Evolutionary conservation across 2,113 vertebrate genomes (phyloP).

Genomic region (Pipa parva): DNA sequence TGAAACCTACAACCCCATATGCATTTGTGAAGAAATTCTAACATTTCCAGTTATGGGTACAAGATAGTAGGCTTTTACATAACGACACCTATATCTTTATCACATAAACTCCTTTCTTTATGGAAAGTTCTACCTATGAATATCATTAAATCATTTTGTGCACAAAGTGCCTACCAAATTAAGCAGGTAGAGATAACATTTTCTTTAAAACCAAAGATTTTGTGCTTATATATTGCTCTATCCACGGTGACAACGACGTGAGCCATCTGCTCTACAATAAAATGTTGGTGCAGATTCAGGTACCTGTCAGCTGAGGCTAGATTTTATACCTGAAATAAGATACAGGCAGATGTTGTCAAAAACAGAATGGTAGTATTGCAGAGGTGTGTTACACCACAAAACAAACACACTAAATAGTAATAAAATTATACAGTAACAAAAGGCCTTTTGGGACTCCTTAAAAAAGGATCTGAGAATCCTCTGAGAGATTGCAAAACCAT

Average conservation of each 20-base stretch:
- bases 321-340: conserved; percentile 2
- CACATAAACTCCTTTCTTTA: too few species aligned
- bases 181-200: not conserved
- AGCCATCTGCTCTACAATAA: not conserved
- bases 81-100: too few species aligned
- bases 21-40: too few species aligned
- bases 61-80: too few species aligned
- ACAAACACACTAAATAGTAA: not conserved
- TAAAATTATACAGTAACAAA: not conserved
- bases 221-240: not conserved
- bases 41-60: too few species aligned
- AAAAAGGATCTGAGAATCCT: too few species aligned
- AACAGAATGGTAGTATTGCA: not conserved
- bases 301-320: not conserved
- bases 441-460: too few species aligned
- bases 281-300: conserved; percentile 1
- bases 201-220: not conserved
- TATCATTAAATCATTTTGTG: not conserved
- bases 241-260: not conserved
- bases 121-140: too few species aligned
- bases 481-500: too few species aligned
- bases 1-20: too few species aligned
- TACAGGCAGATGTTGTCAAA: not conserved
- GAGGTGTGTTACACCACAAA: not conserved
- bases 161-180: not conserved